Percentiles rank a stretch among this genome's conserved stretches.
These are phyloP conservation scores for Acrocephalus arundinaceus DNA, from an alignment of 2,113 vertebrate genomes.

Conservation along the genomic window DNA sequence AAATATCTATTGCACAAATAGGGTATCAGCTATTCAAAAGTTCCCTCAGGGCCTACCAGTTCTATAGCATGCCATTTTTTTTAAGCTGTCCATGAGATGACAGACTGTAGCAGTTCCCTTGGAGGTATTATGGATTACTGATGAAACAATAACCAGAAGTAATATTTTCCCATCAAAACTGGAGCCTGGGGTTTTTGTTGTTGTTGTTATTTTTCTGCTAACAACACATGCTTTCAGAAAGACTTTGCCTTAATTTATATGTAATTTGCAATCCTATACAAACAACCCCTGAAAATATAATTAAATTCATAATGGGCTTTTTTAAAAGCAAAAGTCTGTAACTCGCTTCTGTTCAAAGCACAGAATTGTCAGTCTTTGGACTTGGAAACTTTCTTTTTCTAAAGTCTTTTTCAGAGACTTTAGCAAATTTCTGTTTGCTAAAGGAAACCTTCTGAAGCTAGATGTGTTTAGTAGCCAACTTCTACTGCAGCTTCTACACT, in stretches of 20 bases:
- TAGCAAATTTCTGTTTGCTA: not conserved
- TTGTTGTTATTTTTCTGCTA: constrained; percentile 35
- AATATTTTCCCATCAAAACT: constrained; percentile 66
- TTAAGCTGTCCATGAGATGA: constrained; percentile 64
- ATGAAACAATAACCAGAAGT: constrained; percentile 70
- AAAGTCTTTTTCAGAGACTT: too few species aligned
- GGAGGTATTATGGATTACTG: constrained; percentile 68
- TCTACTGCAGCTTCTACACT: not conserved
- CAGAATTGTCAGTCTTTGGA: not conserved
- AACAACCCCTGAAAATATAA: not conserved
- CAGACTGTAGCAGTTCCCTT: constrained; percentile 66
- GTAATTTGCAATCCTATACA: not conserved
- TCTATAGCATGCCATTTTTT: constrained; percentile 59
- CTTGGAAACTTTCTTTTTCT: too few species aligned
- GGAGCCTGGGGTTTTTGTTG: constrained; percentile 26
- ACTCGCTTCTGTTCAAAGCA: not conserved
- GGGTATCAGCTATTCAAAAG: constrained; percentile 66
- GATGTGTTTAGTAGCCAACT: not conserved
- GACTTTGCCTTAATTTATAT: not conserved
- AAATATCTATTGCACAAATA: constrained; percentile 72
- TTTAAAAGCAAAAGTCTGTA: not conserved
- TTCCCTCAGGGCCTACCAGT: constrained; percentile 64
- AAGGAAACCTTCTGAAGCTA: not conserved
- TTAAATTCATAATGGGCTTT: constrained; percentile 3
- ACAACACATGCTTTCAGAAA: constrained; percentile 20